These are phyloP conservation scores for Deroplatys truncata DNA, from an alignment of 2,888 invertebrate species.

Conservation along the genomic window DNA sequence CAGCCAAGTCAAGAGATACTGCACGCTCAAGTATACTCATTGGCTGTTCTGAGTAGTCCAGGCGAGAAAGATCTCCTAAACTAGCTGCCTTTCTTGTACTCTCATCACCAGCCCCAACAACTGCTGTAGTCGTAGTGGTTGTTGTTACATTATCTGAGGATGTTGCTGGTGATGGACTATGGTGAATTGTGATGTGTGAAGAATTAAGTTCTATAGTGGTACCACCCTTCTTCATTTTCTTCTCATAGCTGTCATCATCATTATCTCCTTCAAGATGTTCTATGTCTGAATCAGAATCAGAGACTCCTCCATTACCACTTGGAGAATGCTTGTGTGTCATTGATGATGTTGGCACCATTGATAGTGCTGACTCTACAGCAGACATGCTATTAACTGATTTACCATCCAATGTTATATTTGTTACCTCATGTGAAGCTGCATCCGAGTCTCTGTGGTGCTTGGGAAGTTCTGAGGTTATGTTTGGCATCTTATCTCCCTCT, in stretches of 20 bases:
- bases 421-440: background rate
- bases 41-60: conserved; percentile 45
- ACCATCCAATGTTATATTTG: conserved; percentile 9
- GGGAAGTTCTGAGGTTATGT: background rate
- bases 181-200: conserved; percentile 70
- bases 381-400: background rate
- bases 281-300: conserved; percentile 48
- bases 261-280: conserved; percentile 16
- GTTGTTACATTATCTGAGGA: background rate
- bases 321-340: background rate
- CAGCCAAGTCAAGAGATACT: conserved; percentile 72
- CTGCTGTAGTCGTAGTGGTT: background rate
- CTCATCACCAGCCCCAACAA: conserved; percentile 46
- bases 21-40: conserved; percentile 58
- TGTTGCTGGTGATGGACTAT: conserved; percentile 43
- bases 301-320: conserved; percentile 29
- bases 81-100: conserved; percentile 71
- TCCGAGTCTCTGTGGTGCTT: background rate
- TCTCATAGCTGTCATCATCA: background rate
- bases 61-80: conserved; percentile 71
- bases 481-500: background rate
- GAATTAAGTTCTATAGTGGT: conserved; percentile 71
- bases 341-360: background rate
- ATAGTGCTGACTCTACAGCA: background rate
- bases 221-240: conserved; percentile 39